Evolutionary conservation across 2,113 vertebrate species (phyloP), one percentile per base, ranked within the genome.

Genomic region (Struthio camelus): DNA sequence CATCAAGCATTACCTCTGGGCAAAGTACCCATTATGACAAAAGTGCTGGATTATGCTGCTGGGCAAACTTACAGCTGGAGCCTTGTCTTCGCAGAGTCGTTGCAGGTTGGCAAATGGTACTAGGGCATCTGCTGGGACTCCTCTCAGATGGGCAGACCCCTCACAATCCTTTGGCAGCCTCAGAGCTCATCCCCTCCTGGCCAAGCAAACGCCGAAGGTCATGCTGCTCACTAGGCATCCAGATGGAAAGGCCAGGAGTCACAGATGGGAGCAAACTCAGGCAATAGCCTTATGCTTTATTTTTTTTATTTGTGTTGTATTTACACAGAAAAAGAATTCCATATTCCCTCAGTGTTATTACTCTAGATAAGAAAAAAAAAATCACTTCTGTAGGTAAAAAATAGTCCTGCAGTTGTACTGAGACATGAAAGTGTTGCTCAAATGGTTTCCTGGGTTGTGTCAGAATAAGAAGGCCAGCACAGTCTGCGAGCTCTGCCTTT

Each of bases 291-390:
- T 38, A 93, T 93, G 96, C 97, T 97, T 95, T 86, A 19, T 90
- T 83, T 64, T 73, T 73, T 95, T 96, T 94, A 91, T 95, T 97
- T 83, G 51, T 93, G 40, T 90, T 93, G 80, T 85, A 92, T 96
- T 97, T 95, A 97, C 95, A 97, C 82, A 96, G 65, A 80, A 97
- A 95, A 96, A 91, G 89, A 94, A 95, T 77, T 78, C 73, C 89
- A 90, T 28, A 9, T 95, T 77, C 95, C 95, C 96, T 80, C 73
- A 36, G 59, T 80, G 80, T 76, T 89, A 67, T 75, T 90, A 77
- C 46, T 94, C 17, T 34, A 93, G 44, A 36, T 89, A 95, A 91
- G 89, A 78, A 79, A 89, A 56, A 89, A 56, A 85, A 75, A 38
- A 80, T 80, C 75, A 30, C 34, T 92, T 81, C 70, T 69, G 75